Percentiles rank a stretch among this genome's conserved stretches.
These are phyloP conservation scores for Plebejus argus DNA, from an alignment of 2,888 invertebrate species.

Conservation along the genomic window DNA sequence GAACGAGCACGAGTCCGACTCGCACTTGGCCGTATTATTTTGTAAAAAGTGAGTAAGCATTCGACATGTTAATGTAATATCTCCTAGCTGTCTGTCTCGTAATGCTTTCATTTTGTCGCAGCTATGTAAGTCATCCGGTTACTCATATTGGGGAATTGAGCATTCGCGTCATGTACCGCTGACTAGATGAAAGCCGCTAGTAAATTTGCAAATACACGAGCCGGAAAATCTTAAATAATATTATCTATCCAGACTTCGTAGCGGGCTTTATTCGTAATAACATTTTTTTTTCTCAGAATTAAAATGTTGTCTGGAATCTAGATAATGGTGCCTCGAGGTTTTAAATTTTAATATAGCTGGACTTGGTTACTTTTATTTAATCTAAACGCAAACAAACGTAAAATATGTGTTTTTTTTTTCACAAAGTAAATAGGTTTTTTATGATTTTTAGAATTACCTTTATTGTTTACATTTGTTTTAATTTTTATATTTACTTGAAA, in stretches of 20 bases:
- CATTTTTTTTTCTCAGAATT: background rate
- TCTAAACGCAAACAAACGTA: no score
- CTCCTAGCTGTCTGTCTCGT: background rate
- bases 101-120: background rate
- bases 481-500: no score
- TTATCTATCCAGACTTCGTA: background rate
- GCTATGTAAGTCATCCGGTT: background rate
- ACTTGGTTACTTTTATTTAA: background rate
- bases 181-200: slow-evolving; percentile 7
- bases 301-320: background rate
- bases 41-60: background rate
- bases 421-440: no score
- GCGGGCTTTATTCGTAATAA: background rate
- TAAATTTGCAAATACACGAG: background rate
- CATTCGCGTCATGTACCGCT: slow-evolving; percentile 15
- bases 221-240: slow-evolving; percentile 13
- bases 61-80: background rate
- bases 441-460: no score
- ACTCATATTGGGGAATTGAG: background rate
- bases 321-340: background rate
- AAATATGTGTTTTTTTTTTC: no score
- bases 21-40: no score
- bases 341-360: background rate
- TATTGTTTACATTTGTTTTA: no score
- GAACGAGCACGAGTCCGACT: no score